Evolutionary conservation across 2,888 invertebrate species (phyloP).

Genomic region (Stenoptilia bipunctidactyla): DNA sequence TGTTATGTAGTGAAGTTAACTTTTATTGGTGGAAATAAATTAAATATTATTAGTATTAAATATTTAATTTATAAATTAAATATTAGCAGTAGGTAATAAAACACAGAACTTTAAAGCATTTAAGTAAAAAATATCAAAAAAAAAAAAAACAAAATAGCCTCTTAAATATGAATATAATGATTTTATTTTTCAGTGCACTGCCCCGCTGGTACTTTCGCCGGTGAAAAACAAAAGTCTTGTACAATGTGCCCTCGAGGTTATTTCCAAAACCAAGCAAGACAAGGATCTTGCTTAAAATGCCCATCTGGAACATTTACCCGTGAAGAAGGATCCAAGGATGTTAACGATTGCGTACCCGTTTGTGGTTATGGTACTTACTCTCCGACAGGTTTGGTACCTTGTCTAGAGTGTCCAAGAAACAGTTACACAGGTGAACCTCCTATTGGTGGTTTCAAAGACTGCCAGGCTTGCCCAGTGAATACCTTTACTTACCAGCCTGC

Average conservation of each 20-base stretch:
- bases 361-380: slow-evolving; percentile 97
- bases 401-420: slow-evolving; percentile 93
- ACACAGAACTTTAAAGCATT: too few relatives aligned
- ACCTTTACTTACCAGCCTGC: slow-evolving; percentile 93
- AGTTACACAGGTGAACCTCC: slow-evolving; percentile 92
- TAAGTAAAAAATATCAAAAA: too few relatives aligned
- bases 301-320: slow-evolving; percentile 93
- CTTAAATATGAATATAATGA: not conserved
- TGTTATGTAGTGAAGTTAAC: too few relatives aligned
- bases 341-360: slow-evolving; percentile 90
- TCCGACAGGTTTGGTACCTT: slow-evolving; percentile 93
- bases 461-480: slow-evolving; percentile 91
- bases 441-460: slow-evolving; percentile 91
- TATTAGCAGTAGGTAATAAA: too few relatives aligned
- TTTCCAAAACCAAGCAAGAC: slow-evolving; percentile 93
- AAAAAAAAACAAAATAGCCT: not conserved
- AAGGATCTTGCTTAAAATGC: slow-evolving; percentile 91
- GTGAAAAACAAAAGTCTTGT: slow-evolving; percentile 91
- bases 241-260: slow-evolving; percentile 92
- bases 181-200: slow-evolving; percentile 84
- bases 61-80: too few relatives aligned
- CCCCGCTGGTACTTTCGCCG: slow-evolving; percentile 95
- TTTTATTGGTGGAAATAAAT: too few relatives aligned
- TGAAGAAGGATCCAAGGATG: slow-evolving; percentile 89
- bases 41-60: too few relatives aligned